These are phyloP conservation scores for Helicoverpa assulta DNA, from an alignment of 2,888 invertebrate species.

Conservation along the genomic window DNA sequence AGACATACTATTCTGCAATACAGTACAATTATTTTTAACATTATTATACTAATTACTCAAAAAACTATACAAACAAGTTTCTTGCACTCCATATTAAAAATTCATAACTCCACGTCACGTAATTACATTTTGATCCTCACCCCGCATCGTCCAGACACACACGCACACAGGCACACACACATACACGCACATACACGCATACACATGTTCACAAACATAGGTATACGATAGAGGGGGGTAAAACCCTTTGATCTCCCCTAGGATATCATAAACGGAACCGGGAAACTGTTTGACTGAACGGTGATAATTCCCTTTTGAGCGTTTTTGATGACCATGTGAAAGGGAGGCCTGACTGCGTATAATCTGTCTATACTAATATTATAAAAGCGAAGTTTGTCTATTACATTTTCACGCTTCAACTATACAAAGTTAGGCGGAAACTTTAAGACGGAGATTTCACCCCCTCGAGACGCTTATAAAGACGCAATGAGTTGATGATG, in stretches of 20 bases:
- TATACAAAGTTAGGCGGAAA: too few relatives aligned
- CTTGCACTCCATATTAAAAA: constrained; percentile 21
- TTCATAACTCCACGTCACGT: constrained; percentile 19
- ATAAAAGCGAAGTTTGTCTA: too few relatives aligned
- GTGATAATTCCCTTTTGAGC: constrained; percentile 14
- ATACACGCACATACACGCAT: background rate
- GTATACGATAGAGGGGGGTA: constrained; percentile 3
- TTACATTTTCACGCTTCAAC: too few relatives aligned
- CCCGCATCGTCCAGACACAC: constrained; percentile 9
- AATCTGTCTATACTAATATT: too few relatives aligned
- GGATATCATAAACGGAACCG: constrained; percentile 11
- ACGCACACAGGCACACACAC: background rate
- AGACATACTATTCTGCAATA: too few relatives aligned
- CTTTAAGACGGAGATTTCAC: too few relatives aligned
- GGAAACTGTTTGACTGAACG: constrained; percentile 6
- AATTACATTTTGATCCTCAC: constrained; percentile 29
- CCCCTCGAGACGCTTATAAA: too few relatives aligned
- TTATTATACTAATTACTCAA: too few relatives aligned
- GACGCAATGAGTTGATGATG: too few relatives aligned
- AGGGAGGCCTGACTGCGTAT: too few relatives aligned
- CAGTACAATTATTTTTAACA: too few relatives aligned
- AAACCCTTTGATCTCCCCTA: constrained; percentile 8
- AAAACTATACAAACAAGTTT: background rate
- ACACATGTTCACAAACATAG: background rate
- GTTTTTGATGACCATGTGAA: background rate